phyloP scores from a whole-genome alignment of 2,797 vertebrate genomes.

The Rhincodon typus region DNA sequence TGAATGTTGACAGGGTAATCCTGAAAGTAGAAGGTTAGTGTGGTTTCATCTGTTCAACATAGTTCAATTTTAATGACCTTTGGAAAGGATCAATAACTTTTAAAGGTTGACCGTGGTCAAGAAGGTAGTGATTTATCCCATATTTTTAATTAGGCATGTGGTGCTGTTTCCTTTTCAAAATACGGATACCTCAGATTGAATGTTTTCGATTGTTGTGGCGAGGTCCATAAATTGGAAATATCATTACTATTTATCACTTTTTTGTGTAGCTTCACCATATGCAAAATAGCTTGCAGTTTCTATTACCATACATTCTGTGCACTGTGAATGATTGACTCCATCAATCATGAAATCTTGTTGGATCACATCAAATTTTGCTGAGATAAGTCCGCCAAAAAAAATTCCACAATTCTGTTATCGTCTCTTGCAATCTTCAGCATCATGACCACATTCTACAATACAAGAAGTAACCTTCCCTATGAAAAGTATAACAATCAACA shows the following conservation, averaged over 20 bases:
- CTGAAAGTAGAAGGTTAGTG: neutral
- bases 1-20: neutral
- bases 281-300: neutral
- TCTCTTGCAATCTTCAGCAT: too few species aligned
- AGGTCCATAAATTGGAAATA: neutral
- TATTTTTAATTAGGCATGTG: neutral
- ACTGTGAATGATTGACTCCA: neutral
- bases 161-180: neutral
- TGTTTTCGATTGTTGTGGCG: neutral
- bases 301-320: neutral
- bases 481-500: neutral
- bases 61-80: neutral
- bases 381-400: neutral
- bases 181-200: neutral
- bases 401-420: neutral
- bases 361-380: neutral
- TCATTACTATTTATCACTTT: neutral
- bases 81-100: neutral
- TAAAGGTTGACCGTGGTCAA: neutral
- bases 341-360: neutral
- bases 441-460: neutral
- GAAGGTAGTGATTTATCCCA: neutral
- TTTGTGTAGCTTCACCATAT: neutral
- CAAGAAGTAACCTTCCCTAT: neutral
- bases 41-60: neutral